Conservation (phyloP, 2,113 vertebrate genomes). For the Tachysurus fulvidraco region DNA sequence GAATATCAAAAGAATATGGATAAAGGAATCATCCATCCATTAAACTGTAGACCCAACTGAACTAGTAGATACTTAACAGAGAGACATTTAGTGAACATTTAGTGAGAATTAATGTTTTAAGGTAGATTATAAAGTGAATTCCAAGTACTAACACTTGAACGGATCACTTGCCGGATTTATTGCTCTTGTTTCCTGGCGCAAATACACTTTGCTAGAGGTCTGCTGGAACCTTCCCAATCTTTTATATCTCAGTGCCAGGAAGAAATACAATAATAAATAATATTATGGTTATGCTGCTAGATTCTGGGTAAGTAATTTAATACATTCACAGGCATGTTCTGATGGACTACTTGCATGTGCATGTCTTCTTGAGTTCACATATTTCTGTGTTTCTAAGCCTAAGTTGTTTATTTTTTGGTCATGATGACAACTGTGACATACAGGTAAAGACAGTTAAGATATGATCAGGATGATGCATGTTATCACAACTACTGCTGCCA, state of each 20-base stretch:
- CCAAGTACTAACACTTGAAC: neutral
- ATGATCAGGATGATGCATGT: neutral
- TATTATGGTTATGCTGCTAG: neutral
- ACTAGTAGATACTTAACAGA: neutral
- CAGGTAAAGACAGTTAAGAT: neutral
- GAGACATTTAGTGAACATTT: neutral
- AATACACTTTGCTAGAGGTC: neutral
- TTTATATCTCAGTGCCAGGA: neutral
- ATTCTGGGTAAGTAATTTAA: neutral
- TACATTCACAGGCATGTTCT: neutral
- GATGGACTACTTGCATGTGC: neutral
- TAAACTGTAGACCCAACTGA: neutral
- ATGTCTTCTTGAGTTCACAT: neutral
- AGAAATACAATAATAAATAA: neutral
- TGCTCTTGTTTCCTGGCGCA: neutral
- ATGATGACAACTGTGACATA: neutral
- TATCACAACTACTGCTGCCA: neutral
- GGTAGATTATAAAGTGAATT: neutral
- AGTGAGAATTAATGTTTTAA: neutral
- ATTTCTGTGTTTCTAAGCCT: slow-evolving; percentile 2
- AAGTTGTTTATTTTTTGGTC: neutral
- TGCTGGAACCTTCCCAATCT: neutral
- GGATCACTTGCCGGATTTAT: neutral
- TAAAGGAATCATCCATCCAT: neutral
- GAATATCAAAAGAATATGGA: neutral